Percentiles rank a stretch among this genome's conserved stretches.
These are phyloP conservation scores for Pangasius mekongensis DNA, from an alignment of 2,797 vertebrate species.

Conservation along the genomic window DNA sequence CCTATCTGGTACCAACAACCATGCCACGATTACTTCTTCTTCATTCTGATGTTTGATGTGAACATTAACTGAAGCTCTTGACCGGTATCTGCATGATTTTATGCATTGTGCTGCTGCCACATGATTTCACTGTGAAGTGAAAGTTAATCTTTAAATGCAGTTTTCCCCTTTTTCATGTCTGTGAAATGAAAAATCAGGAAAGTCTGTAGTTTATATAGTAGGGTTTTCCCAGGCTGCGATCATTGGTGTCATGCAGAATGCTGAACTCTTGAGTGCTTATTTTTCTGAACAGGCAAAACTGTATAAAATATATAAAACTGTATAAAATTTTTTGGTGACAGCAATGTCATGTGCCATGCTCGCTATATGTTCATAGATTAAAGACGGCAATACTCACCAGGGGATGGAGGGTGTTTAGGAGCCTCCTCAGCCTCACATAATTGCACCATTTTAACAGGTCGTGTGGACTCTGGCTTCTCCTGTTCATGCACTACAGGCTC, in stretches of 20 bases:
- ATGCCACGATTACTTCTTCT: no score
- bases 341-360: conserved; percentile 49
- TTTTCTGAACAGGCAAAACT: neutral
- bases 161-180: neutral
- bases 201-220: neutral
- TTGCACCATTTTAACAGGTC: conserved; percentile 66
- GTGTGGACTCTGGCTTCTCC: conserved; percentile 65
- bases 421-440: conserved; percentile 66
- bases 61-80: no score
- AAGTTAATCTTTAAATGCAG: neutral
- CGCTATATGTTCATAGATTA: conserved; percentile 52
- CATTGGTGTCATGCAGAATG: neutral
- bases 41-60: no score
- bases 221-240: neutral
- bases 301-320: neutral
- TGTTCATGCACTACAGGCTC: conserved; percentile 54
- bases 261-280: neutral
- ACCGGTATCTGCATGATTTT: no score
- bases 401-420: conserved; percentile 61
- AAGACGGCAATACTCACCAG: conserved; percentile 74
- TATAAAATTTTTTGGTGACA: neutral
- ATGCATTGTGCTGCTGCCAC: no score
- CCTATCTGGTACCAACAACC: no score
- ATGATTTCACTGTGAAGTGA: no score
- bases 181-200: neutral